These are phyloP conservation scores for Aporrectodea caliginosa DNA, from an alignment of 1,140 invertebrate genomes.

Conservation along the genomic window DNA sequence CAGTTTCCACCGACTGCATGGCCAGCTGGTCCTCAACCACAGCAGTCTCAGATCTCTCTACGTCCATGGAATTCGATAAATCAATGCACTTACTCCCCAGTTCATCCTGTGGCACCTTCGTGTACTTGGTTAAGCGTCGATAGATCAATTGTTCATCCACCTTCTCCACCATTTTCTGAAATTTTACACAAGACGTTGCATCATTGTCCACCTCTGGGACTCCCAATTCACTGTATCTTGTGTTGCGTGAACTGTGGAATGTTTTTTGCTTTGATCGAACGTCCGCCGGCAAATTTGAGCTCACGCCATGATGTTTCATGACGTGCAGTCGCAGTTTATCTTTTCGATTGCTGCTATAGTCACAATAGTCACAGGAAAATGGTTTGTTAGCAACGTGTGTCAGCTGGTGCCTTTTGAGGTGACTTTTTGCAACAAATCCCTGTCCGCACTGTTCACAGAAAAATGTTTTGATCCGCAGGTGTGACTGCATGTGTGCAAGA, in stretches of 20 bases:
- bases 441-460: not conserved
- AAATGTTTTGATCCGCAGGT: not conserved
- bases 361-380: not conserved
- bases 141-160: not conserved
- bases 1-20: too few relatives aligned
- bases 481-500: not conserved
- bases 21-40: too few relatives aligned
- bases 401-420: not conserved
- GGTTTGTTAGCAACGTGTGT: not conserved
- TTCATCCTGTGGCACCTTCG: too few relatives aligned
- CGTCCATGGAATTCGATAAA: too few relatives aligned
- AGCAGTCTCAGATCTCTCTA: too few relatives aligned
- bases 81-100: too few relatives aligned
- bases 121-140: not conserved
- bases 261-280: not conserved
- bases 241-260: not conserved
- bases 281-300: not conserved
- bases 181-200: not conserved
- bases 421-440: not conserved
- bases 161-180: not conserved
- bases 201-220: not conserved
- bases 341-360: not conserved
- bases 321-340: not conserved
- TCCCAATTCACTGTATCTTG: not conserved
- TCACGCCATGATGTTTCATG: not conserved